A percentile compares a stretch with the other conserved stretches of the same genome.
These are phyloP conservation scores for Melanotaenia duboulayi DNA, from an alignment of 2,113 vertebrate genomes.

Conservation along the genomic window DNA sequence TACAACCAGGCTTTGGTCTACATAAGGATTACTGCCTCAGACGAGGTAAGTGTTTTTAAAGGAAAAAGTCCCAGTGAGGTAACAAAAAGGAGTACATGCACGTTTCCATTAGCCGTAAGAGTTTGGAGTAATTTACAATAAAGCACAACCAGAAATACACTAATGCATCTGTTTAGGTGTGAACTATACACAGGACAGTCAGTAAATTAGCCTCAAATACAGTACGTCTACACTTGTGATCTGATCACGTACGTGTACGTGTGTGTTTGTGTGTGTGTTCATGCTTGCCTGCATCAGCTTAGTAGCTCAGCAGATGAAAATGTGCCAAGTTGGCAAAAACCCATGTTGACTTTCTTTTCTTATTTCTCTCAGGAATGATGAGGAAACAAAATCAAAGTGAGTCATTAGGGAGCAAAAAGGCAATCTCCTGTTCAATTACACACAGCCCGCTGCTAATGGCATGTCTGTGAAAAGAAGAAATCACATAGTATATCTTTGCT, in stretches of 20 bases:
- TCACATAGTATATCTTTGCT: neutral
- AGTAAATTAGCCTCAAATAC: conserved; percentile 23
- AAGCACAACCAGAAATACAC: neutral
- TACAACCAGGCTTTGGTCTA: neutral
- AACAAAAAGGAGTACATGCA: neutral
- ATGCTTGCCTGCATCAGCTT: conserved; percentile 12
- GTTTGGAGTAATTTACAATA: conserved; percentile 6
- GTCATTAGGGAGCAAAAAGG: conserved; percentile 47
- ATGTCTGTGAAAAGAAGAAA: conserved; percentile 12
- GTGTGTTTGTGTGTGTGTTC: neutral
- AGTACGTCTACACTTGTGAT: conserved; percentile 1
- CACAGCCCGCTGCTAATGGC: conserved; percentile 27
- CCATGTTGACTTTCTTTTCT: conserved; percentile 41
- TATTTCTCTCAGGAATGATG: conserved; percentile 52
- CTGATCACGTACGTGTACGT: neutral
- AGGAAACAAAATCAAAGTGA: conserved; percentile 53
- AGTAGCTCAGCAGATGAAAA: conserved; percentile 44
- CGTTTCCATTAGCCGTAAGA: neutral
- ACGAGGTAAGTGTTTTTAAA: neutral
- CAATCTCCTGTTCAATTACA: conserved; percentile 56
- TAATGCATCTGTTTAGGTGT: neutral
- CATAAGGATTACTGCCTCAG: neutral
- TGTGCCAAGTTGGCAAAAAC: conserved; percentile 60
- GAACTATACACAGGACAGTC: neutral
- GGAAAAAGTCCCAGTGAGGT: neutral